These are phyloP conservation scores for Noctua comes DNA, from an alignment of 2,888 invertebrate genomes.

Conservation along the genomic window DNA sequence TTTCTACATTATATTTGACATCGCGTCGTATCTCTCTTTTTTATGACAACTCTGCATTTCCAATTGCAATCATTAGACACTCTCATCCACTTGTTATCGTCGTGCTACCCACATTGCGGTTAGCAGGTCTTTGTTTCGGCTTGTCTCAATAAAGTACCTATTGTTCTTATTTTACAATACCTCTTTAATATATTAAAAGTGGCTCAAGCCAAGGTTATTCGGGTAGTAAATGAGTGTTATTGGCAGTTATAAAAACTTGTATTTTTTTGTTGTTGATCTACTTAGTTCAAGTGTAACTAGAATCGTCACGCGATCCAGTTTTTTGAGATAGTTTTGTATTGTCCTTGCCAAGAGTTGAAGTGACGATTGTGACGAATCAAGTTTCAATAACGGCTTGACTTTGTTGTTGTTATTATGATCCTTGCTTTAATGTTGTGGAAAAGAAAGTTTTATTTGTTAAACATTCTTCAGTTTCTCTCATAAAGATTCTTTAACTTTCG, in stretches of 20 bases:
- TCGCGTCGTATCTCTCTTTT: not conserved
- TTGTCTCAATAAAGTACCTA: not conserved
- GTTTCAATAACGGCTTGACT: not conserved
- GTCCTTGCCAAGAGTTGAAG: not conserved
- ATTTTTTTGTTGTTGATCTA: slow-evolving; percentile 12
- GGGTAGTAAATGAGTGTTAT: not conserved
- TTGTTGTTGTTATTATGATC: slow-evolving; percentile 3
- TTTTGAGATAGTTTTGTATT: slow-evolving; percentile 9
- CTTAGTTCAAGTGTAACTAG: slow-evolving; percentile 28
- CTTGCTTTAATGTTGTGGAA: not conserved
- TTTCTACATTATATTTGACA: not conserved
- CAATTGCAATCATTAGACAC: not conserved
- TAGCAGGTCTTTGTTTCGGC: not conserved
- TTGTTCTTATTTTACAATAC: not conserved
- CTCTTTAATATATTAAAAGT: slow-evolving; percentile 5
- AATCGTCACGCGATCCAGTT: slow-evolving; percentile 33
- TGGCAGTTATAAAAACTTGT: slow-evolving; percentile 7
- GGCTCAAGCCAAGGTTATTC: slow-evolving; percentile 29
- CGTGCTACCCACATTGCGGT: not conserved
- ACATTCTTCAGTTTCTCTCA: slow-evolving; percentile 23
- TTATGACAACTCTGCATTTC: not conserved
- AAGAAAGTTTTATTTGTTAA: slow-evolving; percentile 8
- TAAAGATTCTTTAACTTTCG: slow-evolving; percentile 14
- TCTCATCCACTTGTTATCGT: not conserved
- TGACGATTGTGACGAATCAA: not conserved